Base-by-base conservation (phyloP, 1,140 invertebrate genomes). In the Dysdera silvatica region DNA sequence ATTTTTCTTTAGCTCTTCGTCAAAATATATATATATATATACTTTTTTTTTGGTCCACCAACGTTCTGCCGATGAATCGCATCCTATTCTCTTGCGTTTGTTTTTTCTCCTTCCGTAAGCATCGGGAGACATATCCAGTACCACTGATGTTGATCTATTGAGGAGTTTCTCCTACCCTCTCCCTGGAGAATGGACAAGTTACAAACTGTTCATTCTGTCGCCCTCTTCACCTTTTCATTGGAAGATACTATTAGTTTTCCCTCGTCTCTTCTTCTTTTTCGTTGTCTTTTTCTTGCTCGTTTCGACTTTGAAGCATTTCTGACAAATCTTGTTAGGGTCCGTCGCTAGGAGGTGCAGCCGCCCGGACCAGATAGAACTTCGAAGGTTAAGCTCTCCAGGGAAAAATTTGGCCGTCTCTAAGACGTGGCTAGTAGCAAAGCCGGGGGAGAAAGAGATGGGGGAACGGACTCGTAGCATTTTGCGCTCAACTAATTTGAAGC, bases 401-500 rank as follows among this genome's bases (percentile, higher is more conserved):
- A 43, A 62, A 49, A 37, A 43, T 62, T 55, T 62, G 47, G 51
- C 40, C 24, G 5, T n/a, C 18, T 40, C 52, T 54, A n/a, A n/a
- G n/a, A n/a, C n/a, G n/a, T n/a, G n/a, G n/a, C n/a, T n/a, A n/a
- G n/a, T n/a, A n/a, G n/a, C n/a, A n/a, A n/a, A n/a, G n/a, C n/a
- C n/a, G n/a, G n/a, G n/a, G n/a, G n/a, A n/a, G n/a, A n/a, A n/a
- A n/a, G n/a, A n/a, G n/a, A n/a, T n/a, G n/a, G n/a, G n/a, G n/a
- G n/a, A n/a, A n/a, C n/a, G 51, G 51, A 51, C 56, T 56, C 61
- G 56, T 63, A n/a, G n/a, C n/a, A n/a, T 63, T 63, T 63, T 63
- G 61, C 53, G 53, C 45, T 63, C 52, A 56, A 56, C 61, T 63
- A 63, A 63, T 63, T 63, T 63, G 61, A 63, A 63, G 61, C 52